These are phyloP conservation scores for Nemoura dubitans DNA, from an alignment of 2,888 invertebrate species.

Conservation along the genomic window DNA sequence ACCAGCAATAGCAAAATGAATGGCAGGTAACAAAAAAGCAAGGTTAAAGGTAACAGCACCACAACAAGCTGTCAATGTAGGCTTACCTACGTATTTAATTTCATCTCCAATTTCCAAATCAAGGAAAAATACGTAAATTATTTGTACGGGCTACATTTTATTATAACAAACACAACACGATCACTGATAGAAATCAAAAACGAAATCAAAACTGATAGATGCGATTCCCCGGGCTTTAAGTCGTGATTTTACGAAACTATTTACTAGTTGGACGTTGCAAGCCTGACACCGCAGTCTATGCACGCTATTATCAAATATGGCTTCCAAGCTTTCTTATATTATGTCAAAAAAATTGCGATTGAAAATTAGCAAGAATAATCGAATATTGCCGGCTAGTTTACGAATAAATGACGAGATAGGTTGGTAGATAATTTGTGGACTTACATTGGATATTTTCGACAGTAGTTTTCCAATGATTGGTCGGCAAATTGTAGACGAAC, in stretches of 20 bases:
- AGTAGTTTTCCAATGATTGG: constrained; percentile 89
- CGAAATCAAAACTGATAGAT: background rate
- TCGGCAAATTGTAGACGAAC: constrained; percentile 86
- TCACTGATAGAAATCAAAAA: too few species aligned
- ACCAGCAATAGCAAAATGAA: background rate
- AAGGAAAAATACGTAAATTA: background rate
- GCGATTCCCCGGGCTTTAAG: background rate
- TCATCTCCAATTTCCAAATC: background rate
- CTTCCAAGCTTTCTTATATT: constrained; percentile 51
- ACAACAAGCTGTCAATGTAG: background rate
- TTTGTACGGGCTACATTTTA: background rate
- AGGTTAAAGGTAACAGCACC: background rate
- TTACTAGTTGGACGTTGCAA: background rate
- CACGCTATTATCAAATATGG: constrained; percentile 56
- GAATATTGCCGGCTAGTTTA: constrained; percentile 52
- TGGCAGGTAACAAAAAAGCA: background rate
- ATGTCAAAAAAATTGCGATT: background rate
- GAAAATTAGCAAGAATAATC: constrained; percentile 48
- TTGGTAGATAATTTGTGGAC: constrained; percentile 75
- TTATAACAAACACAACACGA: background rate
- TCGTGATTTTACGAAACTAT: background rate
- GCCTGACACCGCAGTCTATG: background rate
- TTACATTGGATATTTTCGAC: constrained; percentile 78
- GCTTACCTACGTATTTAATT: background rate
- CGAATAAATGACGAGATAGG: constrained; percentile 56